phyloP scores from a whole-genome alignment of 2,113 vertebrate genomes.

The Anthoscopus minutus region DNA sequence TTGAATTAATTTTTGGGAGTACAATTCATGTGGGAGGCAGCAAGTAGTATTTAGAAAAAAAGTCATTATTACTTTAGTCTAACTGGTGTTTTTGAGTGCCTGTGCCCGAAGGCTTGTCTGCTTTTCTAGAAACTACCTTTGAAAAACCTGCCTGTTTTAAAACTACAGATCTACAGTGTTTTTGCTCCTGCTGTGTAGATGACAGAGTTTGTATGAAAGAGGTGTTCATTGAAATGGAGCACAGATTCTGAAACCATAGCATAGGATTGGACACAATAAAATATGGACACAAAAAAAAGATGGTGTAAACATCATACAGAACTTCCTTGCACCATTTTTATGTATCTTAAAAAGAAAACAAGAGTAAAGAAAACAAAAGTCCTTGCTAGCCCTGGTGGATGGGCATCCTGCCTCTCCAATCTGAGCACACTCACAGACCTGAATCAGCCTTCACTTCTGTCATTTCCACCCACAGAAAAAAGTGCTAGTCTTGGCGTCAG shows the following conservation, averaged over 20 bases:
- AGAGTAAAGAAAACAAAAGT: neutral
- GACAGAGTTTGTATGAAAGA: neutral
- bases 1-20: neutral
- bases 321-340: neutral
- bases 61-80: neutral
- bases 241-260: neutral
- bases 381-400: neutral
- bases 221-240: neutral
- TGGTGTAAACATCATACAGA: neutral
- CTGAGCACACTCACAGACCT: accelerated
- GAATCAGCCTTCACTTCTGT: neutral
- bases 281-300: neutral
- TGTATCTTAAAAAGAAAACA: neutral
- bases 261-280: neutral
- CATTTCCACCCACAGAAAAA: neutral
- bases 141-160: neutral
- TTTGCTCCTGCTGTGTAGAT: neutral
- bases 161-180: neutral
- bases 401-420: neutral
- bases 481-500: neutral
- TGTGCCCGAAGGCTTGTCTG: neutral
- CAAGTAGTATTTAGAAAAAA: neutral
- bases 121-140: neutral
- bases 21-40: neutral
- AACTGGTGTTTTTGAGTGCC: neutral